Percentiles rank a stretch among this genome's conserved stretches.
phyloP scores from a whole-genome alignment of 92 coral and sea anemone species.

The Porites divaricata region DNA sequence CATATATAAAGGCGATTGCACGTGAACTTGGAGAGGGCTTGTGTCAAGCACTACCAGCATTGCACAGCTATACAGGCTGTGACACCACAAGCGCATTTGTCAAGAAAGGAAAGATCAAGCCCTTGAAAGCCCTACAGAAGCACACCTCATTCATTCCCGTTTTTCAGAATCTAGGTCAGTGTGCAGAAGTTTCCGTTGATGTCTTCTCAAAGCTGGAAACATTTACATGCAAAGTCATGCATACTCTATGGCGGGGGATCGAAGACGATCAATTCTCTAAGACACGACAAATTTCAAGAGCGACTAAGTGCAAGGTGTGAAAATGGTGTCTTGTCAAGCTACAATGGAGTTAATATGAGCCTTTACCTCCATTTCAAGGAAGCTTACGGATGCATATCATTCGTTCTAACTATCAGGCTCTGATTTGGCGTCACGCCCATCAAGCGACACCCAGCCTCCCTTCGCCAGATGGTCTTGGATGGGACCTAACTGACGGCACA shows the following conservation, averaged over 20 bases:
- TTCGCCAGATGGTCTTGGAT: slow-evolving; percentile 11
- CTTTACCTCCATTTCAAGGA: slow-evolving; percentile 4
- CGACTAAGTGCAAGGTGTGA: neutral
- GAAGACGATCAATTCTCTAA: neutral
- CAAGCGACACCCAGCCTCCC: slow-evolving; percentile 7
- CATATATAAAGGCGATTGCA: neutral
- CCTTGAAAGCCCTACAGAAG: neutral
- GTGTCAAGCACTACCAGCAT: slow-evolving; percentile 10
- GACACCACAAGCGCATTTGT: neutral
- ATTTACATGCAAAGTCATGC: too few species aligned
- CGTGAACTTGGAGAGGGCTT: neutral
- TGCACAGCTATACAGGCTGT: neutral
- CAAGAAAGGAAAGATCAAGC: neutral
- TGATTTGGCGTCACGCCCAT: slow-evolving; percentile 2
- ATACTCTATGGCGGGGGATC: neutral
- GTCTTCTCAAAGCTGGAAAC: neutral
- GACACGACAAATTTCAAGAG: slow-evolving; percentile 1
- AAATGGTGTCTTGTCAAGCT: neutral
- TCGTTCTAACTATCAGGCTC: neutral
- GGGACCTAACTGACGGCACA: neutral
- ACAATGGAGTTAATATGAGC: slow-evolving; percentile 14
- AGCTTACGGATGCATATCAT: slow-evolving; percentile 3
- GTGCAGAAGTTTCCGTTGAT: neutral
- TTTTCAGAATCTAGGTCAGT: neutral
- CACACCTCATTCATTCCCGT: neutral